These are phyloP conservation scores for Altica lythri DNA, from an alignment of 2,888 invertebrate genomes.

Conservation along the genomic window DNA sequence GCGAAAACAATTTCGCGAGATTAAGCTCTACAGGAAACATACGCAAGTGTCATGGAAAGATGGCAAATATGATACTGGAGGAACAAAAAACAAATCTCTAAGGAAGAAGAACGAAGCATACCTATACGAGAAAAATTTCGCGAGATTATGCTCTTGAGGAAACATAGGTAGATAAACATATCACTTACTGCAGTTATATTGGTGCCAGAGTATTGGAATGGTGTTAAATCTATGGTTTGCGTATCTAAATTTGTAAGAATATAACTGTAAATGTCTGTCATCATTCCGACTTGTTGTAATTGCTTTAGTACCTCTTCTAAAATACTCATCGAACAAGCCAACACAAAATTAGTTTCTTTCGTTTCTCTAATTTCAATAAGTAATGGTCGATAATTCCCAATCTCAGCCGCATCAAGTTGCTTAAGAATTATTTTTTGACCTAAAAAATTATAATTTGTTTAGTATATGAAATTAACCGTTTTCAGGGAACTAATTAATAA, in stretches of 20 bases:
- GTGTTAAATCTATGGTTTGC: conserved; percentile 62
- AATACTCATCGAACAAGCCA: conserved; percentile 60
- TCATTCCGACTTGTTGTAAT: conserved; percentile 65
- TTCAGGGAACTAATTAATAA: not conserved
- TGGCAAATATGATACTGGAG: too few relatives aligned
- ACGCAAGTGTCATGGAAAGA: too few relatives aligned
- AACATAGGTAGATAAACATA: too few relatives aligned
- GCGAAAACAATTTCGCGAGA: too few relatives aligned
- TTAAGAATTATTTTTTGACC: conserved; percentile 60
- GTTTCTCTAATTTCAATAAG: conserved; percentile 57
- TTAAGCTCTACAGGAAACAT: too few relatives aligned
- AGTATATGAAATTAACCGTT: not conserved
- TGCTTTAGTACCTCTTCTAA: conserved; percentile 59
- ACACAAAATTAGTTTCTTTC: conserved; percentile 58
- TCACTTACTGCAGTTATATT: conserved; percentile 63
- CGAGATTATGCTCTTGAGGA: too few relatives aligned
- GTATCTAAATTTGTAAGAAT: conserved; percentile 65
- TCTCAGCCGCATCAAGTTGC: conserved; percentile 59
- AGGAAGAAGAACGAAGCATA: too few relatives aligned
- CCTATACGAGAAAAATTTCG: too few relatives aligned
- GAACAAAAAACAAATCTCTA: too few relatives aligned
- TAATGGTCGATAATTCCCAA: conserved; percentile 46
- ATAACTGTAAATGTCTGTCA: conserved; percentile 62
- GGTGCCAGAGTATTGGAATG: conserved; percentile 63
- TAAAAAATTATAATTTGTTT: not conserved